Evolutionary conservation across 2,113 vertebrate genomes (phyloP), one percentile per base, ranked within the genome.

Genomic region (Sprattus sprattus): DNA sequence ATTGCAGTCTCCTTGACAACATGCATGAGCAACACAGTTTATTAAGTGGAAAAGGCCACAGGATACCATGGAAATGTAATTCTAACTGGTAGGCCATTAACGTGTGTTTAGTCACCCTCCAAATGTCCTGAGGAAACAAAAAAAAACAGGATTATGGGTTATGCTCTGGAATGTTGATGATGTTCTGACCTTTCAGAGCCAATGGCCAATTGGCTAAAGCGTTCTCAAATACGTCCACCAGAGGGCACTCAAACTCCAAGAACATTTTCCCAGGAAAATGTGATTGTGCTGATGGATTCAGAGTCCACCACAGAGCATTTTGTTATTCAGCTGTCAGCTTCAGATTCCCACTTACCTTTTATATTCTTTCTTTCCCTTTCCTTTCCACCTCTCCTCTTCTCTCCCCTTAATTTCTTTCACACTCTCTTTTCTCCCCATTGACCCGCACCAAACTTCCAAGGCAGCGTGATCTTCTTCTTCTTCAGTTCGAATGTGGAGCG

Each of bases 111-210:
- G 64, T 71, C 64, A 71, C 15, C 64, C 64, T 71, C 64, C 64
- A 13, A 71, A 28, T 28, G 64, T 71, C 25, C 11, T 71, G 64
- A 1, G 28, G n/a, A 25, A 71, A 71, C 16, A 1, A 60, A 60
- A 57, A 71, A 32, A 71, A 28, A 71, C 25, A 71, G 25, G 64
- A 71, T 71, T 71, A 71, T 71, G 64, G 28, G 64, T 25, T 71
- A 32, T 71, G 64, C 25, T 71, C 64, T 32, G 64, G 64, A 71
- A 71, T 71, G 64, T 71, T 71, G 64, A 71, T 71, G 64, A 71
- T 25, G 64, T 71, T 71, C 64, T 71, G 64, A 71, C 64, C 64
- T 71, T 71, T 71, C 2, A 71, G 25, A 71, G 64, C 25, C 3
- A 39, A 39, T 32, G 11, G 64, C 25, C 9, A 71, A 71, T 28